Base-by-base conservation (phyloP, 2,113 vertebrate species). In the Xerus inauris region DNA sequence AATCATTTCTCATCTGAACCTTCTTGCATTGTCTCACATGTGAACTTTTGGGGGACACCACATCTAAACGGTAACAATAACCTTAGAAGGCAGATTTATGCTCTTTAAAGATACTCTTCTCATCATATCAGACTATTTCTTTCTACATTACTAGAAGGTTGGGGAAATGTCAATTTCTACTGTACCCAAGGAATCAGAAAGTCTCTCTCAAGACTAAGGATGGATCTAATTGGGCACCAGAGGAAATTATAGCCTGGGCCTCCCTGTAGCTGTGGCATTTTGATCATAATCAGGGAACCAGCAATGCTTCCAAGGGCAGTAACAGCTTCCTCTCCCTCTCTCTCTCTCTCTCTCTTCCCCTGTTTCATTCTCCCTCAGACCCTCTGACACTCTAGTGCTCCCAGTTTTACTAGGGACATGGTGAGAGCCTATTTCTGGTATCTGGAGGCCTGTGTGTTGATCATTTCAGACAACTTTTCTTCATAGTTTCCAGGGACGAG, bases 391-490 rank as follows among this genome's bases (percentile, higher is more conserved):
- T 77, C 54, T 72, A 42, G 38, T 2, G 26, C 24, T 67, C 24
- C n/a, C 11, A 0, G 8, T 84, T 92, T 82, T 65, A 40, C 0
- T 4, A 73, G 65, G 75, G 87, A 86, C 9, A 3, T 1, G 2
- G 20, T 10, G 38, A 47, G 80, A 91, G n/a, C 79, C 5, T 30
- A 62, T 45, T 95, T 87, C 73, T 54, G 17, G 22, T 54, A 40
- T 73, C 38, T 0, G 0, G 54, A 89, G 87, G 79, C 38, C 76
- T 82, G 38, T 0, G 9, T 54, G 81, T 77, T 40, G 51, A 96
- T 93, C 69, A 94, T 87, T 97, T 75, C 73, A 92, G 96, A 85
- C 72, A 97, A 83, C 13, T 75, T 67, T 94, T 80, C 64, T 38
- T 75, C 40, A n/a, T 12, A 89, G 16, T 71, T 88, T 84, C 71